Conservation (phyloP, 1,140 invertebrate genomes). For the Orchestia grillus region DNA sequence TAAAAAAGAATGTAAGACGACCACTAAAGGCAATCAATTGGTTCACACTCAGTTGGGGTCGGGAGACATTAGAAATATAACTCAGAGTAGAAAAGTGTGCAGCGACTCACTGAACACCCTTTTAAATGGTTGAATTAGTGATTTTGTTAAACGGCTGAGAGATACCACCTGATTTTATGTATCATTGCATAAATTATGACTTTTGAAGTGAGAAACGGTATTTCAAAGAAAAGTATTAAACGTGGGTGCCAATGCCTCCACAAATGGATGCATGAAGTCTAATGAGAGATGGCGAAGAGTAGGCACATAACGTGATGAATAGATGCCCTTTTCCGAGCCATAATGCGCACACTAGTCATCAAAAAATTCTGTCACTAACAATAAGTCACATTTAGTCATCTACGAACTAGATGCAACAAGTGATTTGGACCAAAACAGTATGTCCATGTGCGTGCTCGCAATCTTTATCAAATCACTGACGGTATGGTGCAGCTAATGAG, state of each 20-base stretch:
- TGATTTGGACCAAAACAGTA: neutral
- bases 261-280: neutral
- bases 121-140: neutral
- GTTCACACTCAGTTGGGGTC: neutral
- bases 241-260: neutral
- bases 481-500: slow-evolving; percentile 35
- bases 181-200: no score
- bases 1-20: neutral
- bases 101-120: neutral
- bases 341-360: neutral
- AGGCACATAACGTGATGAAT: neutral
- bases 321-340: neutral
- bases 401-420: neutral
- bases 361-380: neutral
- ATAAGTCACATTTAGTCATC: neutral
- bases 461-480: slow-evolving; percentile 17
- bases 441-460: neutral
- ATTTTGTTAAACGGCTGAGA: neutral
- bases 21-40: neutral
- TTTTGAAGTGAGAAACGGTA: neutral
- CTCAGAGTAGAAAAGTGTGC: no score
- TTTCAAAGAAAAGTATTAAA: neutral
- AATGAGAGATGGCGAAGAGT: neutral
- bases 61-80: neutral
- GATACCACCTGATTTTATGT: neutral